Percentiles rank a stretch among this genome's conserved stretches.
These are phyloP conservation scores for Atta cephalotes DNA, from an alignment of 1,140 invertebrate genomes.

Conservation along the genomic window DNA sequence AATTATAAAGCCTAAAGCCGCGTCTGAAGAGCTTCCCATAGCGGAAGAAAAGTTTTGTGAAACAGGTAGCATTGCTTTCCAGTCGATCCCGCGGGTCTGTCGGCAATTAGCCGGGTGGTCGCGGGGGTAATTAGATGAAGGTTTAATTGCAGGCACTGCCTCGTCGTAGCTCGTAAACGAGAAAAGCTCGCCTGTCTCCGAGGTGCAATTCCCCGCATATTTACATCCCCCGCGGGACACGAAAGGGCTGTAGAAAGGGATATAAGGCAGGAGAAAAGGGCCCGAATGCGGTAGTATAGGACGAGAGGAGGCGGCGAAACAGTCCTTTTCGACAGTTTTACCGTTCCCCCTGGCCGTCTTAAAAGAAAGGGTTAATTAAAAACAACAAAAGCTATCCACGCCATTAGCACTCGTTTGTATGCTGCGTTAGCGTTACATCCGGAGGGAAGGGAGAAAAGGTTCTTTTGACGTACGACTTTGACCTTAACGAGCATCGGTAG, in stretches of 20 bases:
- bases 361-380: constrained; percentile 87
- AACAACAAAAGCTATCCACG: constrained; percentile 86
- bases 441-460: constrained; percentile 33
- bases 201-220: constrained; percentile 85
- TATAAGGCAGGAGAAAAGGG: constrained; percentile 63
- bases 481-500: constrained; percentile 76
- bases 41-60: constrained; percentile 43
- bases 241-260: constrained; percentile 42
- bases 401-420: constrained; percentile 87
- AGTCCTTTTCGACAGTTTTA: constrained; percentile 76
- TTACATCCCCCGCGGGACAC: constrained; percentile 85
- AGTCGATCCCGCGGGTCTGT: constrained; percentile 71
- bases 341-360: constrained; percentile 82
- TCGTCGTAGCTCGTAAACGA: constrained; percentile 74
- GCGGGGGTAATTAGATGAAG: constrained; percentile 84
- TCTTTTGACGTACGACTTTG: constrained; percentile 67
- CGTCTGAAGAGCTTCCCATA: constrained; percentile 35
- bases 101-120: constrained; percentile 75
- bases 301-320: constrained; percentile 69
- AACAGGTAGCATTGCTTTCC: constrained; percentile 60
- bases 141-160: constrained; percentile 81
- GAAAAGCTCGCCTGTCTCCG: constrained; percentile 82
- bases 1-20: constrained; percentile 6
- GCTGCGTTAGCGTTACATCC: constrained; percentile 83
- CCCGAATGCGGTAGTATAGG: constrained; percentile 12